phyloP scores from a whole-genome alignment of 2,888 invertebrate genomes.

The Euplagia quadripunctaria region DNA sequence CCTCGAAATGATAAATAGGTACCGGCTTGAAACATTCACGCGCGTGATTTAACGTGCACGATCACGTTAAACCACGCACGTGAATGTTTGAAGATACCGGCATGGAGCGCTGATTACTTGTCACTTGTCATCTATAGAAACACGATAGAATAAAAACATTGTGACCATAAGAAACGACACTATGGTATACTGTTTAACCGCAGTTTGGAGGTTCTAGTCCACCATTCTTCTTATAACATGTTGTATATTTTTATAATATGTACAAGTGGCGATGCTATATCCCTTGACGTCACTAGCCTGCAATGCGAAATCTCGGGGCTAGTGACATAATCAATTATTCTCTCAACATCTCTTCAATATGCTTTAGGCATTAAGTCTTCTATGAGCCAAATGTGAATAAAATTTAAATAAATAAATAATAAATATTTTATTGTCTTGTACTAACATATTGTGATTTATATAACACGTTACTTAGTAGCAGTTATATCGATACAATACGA shows the following conservation, averaged over 20 bases:
- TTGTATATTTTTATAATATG: background rate
- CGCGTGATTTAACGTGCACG: no score
- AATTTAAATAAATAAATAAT: background rate
- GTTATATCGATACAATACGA: background rate
- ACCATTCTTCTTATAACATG: background rate
- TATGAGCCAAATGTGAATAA: background rate
- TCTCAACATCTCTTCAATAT: background rate
- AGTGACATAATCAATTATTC: no score
- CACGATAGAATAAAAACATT: no score
- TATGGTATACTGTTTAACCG: no score
- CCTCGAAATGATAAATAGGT: no score
- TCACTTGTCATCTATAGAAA: no score
- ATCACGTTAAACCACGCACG: background rate
- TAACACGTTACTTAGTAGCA: background rate
- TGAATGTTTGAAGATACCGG: background rate
- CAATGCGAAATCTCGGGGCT: background rate
- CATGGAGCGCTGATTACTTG: no score
- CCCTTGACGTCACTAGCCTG: background rate
- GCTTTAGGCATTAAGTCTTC: background rate
- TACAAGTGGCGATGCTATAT: background rate
- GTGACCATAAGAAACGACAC: no score
- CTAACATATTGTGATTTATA: background rate
- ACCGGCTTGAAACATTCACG: no score
- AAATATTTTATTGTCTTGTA: background rate
- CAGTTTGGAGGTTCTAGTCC: no score